Evolutionary conservation across 2,113 vertebrate genomes (phyloP).

Genomic region (Caloenas nicobarica): DNA sequence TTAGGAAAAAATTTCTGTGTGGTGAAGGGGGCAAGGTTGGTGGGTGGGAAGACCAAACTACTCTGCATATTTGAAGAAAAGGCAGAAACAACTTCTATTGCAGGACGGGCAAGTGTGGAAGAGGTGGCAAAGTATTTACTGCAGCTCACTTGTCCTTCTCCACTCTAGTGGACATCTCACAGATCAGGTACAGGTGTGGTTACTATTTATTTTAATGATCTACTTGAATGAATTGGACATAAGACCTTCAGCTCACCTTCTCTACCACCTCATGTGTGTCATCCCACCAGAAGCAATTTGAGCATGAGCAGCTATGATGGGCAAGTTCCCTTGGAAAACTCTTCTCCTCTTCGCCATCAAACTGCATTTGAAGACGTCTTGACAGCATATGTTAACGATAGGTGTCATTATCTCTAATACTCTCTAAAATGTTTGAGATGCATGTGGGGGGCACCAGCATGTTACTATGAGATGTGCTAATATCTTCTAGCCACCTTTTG

Average conservation of each 20-base stretch:
- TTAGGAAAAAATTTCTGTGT: background rate
- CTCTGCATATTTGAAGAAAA: background rate
- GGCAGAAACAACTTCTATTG: background rate
- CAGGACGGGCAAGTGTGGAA: background rate
- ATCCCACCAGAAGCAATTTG: background rate
- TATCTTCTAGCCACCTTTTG: background rate
- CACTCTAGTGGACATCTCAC: background rate
- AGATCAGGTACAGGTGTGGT: background rate
- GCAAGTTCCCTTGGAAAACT: background rate
- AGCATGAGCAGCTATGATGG: rapidly evolving
- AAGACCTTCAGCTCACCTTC: background rate
- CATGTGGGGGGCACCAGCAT: background rate
- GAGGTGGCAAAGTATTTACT: background rate
- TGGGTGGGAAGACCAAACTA: background rate
- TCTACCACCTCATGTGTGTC: background rate
- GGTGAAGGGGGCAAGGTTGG: background rate
- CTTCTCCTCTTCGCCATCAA: background rate
- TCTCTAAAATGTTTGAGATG: background rate
- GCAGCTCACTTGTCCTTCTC: background rate
- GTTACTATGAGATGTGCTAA: background rate
- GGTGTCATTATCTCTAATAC: background rate
- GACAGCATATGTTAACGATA: background rate
- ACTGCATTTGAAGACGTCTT: background rate
- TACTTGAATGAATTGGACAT: background rate
- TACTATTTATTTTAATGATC: background rate